Base-by-base conservation (phyloP, 2,797 vertebrate genomes). In the Halcyon leucocephala region DNA sequence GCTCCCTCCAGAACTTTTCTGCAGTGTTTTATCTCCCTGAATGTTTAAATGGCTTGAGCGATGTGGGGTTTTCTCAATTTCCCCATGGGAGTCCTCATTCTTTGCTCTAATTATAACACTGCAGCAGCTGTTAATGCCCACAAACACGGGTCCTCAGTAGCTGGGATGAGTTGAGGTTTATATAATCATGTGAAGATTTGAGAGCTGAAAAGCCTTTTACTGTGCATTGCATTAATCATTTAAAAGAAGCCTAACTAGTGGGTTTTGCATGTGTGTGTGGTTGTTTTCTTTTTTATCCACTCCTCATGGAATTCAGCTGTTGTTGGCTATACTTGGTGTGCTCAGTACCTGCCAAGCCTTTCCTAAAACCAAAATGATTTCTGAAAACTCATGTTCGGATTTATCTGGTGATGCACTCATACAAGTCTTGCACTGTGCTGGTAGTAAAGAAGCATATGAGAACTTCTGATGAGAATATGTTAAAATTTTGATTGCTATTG, bases 161-260 rank as follows among this genome's bases (percentile, higher is more conserved):
- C 82, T 91, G 77, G 65, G 60, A 18, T 42, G 64, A 93, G 71
- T 74, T 90, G 70, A 90, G 85, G 81, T 85, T 97, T 96, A 93
- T 94, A 67, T 93, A 94, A 96, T 39, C 60, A 46, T 54, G 66
- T 37, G 87, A 95, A 86, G 82, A 91, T 73, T 39, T 70, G 55
- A 89, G 78, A 94, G 73, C 77, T 79, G 91, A 48, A 89, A 89
- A 95, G 48, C 70, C 46, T 90, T 93, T 82, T 52, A 24, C 67
- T 84, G 51, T 82, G 90, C 48, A 25, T 37, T 28, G 41, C 67
- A 92, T 94, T 79, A 90, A 94, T 92, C 37, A 86, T 95, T 95
- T 80, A 90, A 80, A 89, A 92, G 52, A 65, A 95, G 78, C 41
- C 81, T 77, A 78, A n/a, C 31, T 55, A 82, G 76, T 93, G 80